Percentiles rank a stretch among this genome's conserved stretches.
phyloP scores from a whole-genome alignment of 2,888 invertebrate genomes.

The Drosophila silvestris region DNA sequence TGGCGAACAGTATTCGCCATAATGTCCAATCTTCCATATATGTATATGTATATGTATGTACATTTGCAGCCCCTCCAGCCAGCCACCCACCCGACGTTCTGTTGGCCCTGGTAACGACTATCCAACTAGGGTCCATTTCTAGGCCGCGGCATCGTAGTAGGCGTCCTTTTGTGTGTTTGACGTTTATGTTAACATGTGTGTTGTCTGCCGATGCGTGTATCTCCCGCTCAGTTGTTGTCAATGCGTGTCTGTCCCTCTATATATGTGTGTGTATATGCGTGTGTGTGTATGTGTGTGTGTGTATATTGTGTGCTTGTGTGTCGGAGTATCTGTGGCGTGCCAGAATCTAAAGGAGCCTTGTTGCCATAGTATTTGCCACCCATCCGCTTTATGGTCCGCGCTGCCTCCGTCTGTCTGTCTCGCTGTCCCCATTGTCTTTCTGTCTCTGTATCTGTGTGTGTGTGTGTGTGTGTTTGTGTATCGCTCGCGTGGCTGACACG shows the following conservation, averaged over 20 bases:
- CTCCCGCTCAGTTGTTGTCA: constrained; percentile 28
- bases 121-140: constrained; percentile 47
- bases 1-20: constrained; percentile 10
- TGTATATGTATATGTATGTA: neutral
- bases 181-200: constrained; percentile 81
- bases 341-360: constrained; percentile 58
- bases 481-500: constrained; percentile 45
- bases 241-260: constrained; percentile 3
- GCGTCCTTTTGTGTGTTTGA: constrained; percentile 78
- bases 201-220: constrained; percentile 71
- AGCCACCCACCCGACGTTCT: neutral
- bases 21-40: constrained; percentile 5
- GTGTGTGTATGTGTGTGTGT: constrained; percentile 18
- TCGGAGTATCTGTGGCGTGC: constrained; percentile 75
- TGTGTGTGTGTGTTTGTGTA: neutral
- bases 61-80: neutral
- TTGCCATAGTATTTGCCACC: constrained; percentile 40
- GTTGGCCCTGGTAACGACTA: constrained; percentile 42
- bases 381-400: constrained; percentile 47
- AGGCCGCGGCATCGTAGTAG: constrained; percentile 43
- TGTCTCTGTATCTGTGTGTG: neutral
- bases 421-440: neutral
- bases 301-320: constrained; percentile 31
- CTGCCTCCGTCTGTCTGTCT: constrained; percentile 21
- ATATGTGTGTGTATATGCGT: constrained; percentile 12